These are phyloP conservation scores for Galerucella pusilla DNA, from an alignment of 2,888 invertebrate species.

Conservation along the genomic window DNA sequence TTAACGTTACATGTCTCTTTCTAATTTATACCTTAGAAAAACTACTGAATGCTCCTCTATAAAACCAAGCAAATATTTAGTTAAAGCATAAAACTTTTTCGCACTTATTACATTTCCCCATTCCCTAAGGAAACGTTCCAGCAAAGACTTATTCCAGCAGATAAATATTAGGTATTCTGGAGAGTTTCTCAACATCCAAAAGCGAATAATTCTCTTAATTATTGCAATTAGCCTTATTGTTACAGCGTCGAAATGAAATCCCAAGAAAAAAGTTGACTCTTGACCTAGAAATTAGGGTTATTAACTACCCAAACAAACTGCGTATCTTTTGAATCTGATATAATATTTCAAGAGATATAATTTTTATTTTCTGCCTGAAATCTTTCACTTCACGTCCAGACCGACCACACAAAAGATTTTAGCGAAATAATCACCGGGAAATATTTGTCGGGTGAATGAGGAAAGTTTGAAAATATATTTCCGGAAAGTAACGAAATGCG, in stretches of 20 bases:
- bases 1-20: too few relatives aligned
- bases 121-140: slow-evolving; percentile 7
- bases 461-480: slow-evolving; percentile 14
- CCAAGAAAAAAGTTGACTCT: slow-evolving; percentile 1
- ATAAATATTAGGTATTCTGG: slow-evolving; percentile 7
- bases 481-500: slow-evolving; percentile 4
- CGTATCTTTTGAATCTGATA: not conserved
- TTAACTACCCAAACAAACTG: slow-evolving; percentile 9
- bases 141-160: not conserved
- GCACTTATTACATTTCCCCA: slow-evolving; percentile 1
- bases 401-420: not conserved
- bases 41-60: not conserved
- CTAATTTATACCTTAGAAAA: too few relatives aligned
- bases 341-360: too few relatives aligned
- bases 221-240: slow-evolving; percentile 29
- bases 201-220: slow-evolving; percentile 24
- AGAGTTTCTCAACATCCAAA: slow-evolving; percentile 15
- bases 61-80: not conserved
- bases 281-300: slow-evolving; percentile 21
- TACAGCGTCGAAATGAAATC: slow-evolving; percentile 10
- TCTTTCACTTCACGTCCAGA: not conserved
- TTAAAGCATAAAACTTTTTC: not conserved
- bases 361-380: too few relatives aligned
- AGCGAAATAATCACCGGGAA: not conserved
- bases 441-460: slow-evolving; percentile 5